Conservation (phyloP, 2,797 vertebrate genomes). For the Pelochelys cantorii region DNA sequence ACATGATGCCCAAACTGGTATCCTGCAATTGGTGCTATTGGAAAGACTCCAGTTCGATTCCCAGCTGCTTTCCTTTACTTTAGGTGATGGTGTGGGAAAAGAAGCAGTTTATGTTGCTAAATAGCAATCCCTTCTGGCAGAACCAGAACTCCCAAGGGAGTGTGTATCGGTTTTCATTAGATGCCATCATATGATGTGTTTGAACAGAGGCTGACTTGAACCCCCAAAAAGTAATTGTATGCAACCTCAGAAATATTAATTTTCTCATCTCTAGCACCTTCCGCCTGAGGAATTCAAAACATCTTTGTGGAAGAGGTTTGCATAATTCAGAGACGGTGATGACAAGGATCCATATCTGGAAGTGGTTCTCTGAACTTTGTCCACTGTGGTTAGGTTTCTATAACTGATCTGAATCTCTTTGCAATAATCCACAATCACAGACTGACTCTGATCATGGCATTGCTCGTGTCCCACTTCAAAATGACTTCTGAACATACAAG, state of each 20-base stretch:
- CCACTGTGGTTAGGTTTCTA: not conserved
- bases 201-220: not conserved
- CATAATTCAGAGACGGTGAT: not conserved
- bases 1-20: not conserved
- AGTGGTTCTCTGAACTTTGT: not conserved
- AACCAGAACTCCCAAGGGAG: conserved; percentile 15
- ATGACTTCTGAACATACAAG: not conserved
- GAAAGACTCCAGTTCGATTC: conserved; percentile 27
- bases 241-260: not conserved
- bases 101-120: not conserved
- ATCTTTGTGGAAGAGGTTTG: not conserved
- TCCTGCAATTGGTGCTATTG: conserved; percentile 20
- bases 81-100: not conserved
- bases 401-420: not conserved
- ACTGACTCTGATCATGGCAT: not conserved
- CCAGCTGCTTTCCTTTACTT: conserved; percentile 21
- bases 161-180: not conserved
- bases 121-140: not conserved
- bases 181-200: not conserved
- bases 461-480: not conserved
- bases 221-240: not conserved
- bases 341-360: not conserved
- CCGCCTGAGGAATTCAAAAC: not conserved
- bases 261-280: not conserved
- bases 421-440: not conserved